phyloP scores from a whole-genome alignment of 2,797 vertebrate species.

The Gallinago stenura region DNA sequence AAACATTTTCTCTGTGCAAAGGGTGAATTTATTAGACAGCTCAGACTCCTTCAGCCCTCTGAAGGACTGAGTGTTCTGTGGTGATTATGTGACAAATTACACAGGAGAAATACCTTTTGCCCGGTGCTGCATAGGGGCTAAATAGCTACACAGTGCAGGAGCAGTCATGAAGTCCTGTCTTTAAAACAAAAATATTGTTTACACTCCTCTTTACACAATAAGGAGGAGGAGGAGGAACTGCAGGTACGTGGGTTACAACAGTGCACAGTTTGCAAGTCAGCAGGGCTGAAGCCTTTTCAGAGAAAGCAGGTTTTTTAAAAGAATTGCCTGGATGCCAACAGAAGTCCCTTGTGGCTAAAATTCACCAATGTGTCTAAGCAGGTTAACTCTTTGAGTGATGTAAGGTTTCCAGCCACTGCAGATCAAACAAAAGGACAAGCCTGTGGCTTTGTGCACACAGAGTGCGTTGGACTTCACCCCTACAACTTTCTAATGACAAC shows the following conservation, averaged over 20 bases:
- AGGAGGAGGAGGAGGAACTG: not conserved
- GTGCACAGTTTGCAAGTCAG: not conserved
- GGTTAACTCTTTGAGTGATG: slow-evolving; percentile 10
- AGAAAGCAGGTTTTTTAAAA: not conserved
- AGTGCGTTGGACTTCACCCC: not conserved
- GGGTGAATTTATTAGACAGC: slow-evolving; percentile 52
- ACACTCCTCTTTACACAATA: not conserved
- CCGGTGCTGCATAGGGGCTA: not conserved
- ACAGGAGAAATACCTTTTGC: slow-evolving; percentile 16
- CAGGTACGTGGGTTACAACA: not conserved
- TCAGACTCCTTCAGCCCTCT: slow-evolving; percentile 21
- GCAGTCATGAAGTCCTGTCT: not conserved
- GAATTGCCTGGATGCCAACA: not conserved
- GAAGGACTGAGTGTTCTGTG: slow-evolving; percentile 1
- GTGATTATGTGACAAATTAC: slow-evolving; percentile 32
- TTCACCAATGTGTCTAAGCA: not conserved
- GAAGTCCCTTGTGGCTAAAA: not conserved
- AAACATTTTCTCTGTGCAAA: slow-evolving; percentile 49
- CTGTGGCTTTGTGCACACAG: not conserved
- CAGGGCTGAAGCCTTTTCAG: not conserved
- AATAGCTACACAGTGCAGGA: not conserved
- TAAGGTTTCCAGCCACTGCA: not conserved
- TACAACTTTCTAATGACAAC: slow-evolving; percentile 25
- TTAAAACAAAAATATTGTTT: not conserved
- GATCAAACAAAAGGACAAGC: slow-evolving; percentile 11